Evolutionary conservation across 1,140 invertebrate genomes (phyloP), one percentile per base, ranked within the genome.

Genomic region (Campoletis sonorensis): DNA sequence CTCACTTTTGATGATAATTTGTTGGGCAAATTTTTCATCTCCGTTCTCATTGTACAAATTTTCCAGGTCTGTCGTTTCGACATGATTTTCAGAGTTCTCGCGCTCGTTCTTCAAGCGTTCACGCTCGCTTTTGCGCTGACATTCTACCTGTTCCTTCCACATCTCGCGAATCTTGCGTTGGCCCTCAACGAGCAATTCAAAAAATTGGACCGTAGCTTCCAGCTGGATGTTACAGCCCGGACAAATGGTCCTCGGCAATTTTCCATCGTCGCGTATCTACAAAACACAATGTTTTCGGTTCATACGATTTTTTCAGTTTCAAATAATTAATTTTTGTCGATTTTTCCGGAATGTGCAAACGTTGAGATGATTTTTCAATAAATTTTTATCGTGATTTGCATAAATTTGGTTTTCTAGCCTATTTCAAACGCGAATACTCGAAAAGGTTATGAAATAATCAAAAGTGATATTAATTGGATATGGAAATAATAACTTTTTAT

Each of bases 211-310:
- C 33, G 95, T 95, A 16, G 95, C 93, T 86, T 96, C 95, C 82
- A 96, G 84, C 86, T 96, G 95, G 79, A 96, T 95, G 82, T 95
- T 94, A 87, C 95, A 96, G 23, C 95, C 95, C 4, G 95, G 95
- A 88, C 95, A 96, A 85, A 96, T 95, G 18, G 94, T 95, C 58
- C 93, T 91, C 16, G 95, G 95, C 83, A 95, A 89, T 85, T 94
- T 94, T 18, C 94, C 94, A 93, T 96, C 95, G 89, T 95, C 93
- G 80, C 90, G 73, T 16, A 23, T 73, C 81, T 61, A 15, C 70
- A 80, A 67, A 58, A 64, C 10, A 4, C 64, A 54, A 26, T 64
- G 61, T 26, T 70, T 68, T 11, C 1, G 11, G 0, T 61, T 67
- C 15, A 68, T 73, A 81, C 68, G 16, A 49, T 45, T 51, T 33